These are phyloP conservation scores for Plagodis dolabraria DNA, from an alignment of 2,888 invertebrate species.

Conservation along the genomic window DNA sequence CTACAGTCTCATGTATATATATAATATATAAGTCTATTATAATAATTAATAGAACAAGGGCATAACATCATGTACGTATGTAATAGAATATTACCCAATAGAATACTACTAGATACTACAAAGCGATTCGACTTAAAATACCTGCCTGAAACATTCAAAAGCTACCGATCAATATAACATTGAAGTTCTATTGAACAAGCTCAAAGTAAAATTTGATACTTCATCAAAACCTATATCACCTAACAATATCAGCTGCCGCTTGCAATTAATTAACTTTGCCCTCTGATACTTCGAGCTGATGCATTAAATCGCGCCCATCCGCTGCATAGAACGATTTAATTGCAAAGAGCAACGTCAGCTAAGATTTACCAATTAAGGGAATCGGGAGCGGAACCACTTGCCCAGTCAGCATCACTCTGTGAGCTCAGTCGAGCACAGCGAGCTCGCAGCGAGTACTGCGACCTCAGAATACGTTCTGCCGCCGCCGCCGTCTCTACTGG, in stretches of 20 bases:
- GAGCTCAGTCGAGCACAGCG: slow-evolving; percentile 40
- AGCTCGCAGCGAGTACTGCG: slow-evolving; percentile 20
- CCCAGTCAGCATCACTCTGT: slow-evolving; percentile 61
- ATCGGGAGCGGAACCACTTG: slow-evolving; percentile 73
- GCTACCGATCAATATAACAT: no score
- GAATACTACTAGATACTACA: no score
- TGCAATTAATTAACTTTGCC: slow-evolving; percentile 48
- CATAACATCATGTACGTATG: no score
- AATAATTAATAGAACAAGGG: no score
- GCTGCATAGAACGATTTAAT: slow-evolving; percentile 70
- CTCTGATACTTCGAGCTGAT: slow-evolving; percentile 44
- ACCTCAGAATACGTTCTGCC: slow-evolving; percentile 12
- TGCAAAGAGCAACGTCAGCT: slow-evolving; percentile 79
- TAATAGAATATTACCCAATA: no score
- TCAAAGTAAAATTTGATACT: slow-evolving; percentile 15
- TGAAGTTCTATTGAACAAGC: neutral
- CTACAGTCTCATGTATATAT: no score
- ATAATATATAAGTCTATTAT: no score
- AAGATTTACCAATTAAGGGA: slow-evolving; percentile 82
- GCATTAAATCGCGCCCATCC: slow-evolving; percentile 63
- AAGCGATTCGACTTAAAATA: no score
- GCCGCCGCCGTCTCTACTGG: slow-evolving; percentile 8
- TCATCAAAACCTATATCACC: slow-evolving; percentile 8
- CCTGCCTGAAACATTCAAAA: no score
- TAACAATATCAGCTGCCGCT: slow-evolving; percentile 23